Conservation (phyloP, 92 coral and sea anemone genomes). For the Phenganax marumi region DNA sequence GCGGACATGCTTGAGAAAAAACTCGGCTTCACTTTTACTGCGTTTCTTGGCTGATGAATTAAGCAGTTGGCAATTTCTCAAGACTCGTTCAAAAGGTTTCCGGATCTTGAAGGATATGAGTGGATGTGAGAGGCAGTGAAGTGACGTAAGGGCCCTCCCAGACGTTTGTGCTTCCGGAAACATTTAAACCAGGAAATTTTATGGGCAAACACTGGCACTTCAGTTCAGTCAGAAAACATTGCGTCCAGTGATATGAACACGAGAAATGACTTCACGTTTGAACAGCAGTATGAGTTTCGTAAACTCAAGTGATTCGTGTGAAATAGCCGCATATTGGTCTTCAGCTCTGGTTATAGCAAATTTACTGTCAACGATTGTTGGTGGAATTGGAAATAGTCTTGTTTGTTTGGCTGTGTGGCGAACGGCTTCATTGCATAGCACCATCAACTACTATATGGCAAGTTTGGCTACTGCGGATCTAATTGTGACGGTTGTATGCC, state of each 20-base stretch:
- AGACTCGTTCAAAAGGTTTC: too few relatives aligned
- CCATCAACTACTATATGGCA: conserved; percentile 25
- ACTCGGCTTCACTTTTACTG: too few relatives aligned
- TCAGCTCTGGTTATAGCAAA: conserved; percentile 13
- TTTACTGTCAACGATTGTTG: conserved; percentile 19
- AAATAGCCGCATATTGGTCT: conserved; percentile 4
- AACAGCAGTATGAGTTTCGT: neutral
- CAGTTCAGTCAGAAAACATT: too few relatives aligned
- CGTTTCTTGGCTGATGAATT: too few relatives aligned
- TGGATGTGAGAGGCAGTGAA: too few relatives aligned
- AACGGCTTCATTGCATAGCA: conserved; percentile 16
- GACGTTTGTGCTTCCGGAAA: too few relatives aligned
- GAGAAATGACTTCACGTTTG: neutral
- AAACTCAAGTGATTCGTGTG: conserved; percentile 15
- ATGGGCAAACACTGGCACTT: too few relatives aligned
- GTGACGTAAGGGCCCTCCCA: too few relatives aligned
- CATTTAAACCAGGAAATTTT: too few relatives aligned
- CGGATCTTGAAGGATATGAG: too few relatives aligned
- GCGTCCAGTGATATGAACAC: neutral
- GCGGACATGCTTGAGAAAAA: too few relatives aligned
- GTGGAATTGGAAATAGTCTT: conserved; percentile 22
- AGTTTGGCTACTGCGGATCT: conserved; percentile 30
- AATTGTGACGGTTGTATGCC: conserved; percentile 14
- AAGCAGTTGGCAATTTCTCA: too few relatives aligned
- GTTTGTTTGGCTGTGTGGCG: conserved; percentile 33